phyloP scores from a whole-genome alignment of 2,113 vertebrate species.

The Craseonycteris thonglongyai region DNA sequence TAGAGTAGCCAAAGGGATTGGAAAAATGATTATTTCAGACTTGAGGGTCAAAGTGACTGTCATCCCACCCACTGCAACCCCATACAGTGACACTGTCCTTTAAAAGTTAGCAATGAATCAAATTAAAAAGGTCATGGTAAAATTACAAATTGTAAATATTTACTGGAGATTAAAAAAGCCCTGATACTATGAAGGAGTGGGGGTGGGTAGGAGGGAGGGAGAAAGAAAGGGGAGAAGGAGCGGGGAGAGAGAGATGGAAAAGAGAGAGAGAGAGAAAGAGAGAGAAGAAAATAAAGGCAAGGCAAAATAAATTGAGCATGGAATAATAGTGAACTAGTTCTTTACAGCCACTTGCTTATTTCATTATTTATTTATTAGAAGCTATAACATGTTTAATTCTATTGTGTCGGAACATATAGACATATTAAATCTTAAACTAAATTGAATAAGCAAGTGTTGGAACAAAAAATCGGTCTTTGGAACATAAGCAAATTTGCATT shows the following conservation, averaged over 20 bases:
- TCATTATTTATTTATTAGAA: not conserved
- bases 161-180: not conserved
- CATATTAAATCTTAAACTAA: not conserved
- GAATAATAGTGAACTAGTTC: not conserved
- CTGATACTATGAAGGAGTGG: not conserved
- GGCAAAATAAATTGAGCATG: not conserved
- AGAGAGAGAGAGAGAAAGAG: not conserved
- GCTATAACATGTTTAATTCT: not conserved
- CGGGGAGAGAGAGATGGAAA: too few relatives aligned
- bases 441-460: not conserved
- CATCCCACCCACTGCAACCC: not conserved
- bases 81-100: rapidly evolving
- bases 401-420: not conserved
- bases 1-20: not conserved
- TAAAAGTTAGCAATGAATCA: not conserved
- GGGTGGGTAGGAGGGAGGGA: too few relatives aligned
- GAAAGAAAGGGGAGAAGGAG: too few relatives aligned
- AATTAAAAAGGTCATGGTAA: not conserved
- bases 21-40: not conserved
- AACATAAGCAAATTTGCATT: not conserved
- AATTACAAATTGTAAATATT: not conserved
- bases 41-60: not conserved
- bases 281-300: not conserved
- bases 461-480: not conserved
- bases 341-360: not conserved